phyloP scores from a whole-genome alignment of 2,797 vertebrate genomes.

The Sarcophilus harrisii region DNA sequence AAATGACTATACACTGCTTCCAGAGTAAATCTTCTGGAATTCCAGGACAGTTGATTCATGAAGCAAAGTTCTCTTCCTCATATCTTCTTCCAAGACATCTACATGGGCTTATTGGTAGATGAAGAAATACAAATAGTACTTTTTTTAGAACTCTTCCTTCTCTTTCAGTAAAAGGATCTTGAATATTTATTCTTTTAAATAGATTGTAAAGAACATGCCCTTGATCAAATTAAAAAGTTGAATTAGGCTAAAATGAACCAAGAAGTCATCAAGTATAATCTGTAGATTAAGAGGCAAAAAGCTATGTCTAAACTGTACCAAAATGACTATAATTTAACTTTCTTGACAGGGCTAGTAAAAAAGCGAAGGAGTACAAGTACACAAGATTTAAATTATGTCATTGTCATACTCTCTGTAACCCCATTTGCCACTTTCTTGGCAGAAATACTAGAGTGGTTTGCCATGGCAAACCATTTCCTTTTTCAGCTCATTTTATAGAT shows the following conservation, averaged over 20 bases:
- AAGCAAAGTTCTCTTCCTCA: not conserved
- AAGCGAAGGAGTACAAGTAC: not conserved
- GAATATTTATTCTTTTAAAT: slow-evolving; percentile 40
- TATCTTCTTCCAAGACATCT: slow-evolving; percentile 10
- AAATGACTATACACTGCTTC: slow-evolving; percentile 23
- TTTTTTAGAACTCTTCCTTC: slow-evolving; percentile 6
- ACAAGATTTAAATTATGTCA: not conserved
- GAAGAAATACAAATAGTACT: slow-evolving; percentile 15
- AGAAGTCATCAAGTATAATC: not conserved
- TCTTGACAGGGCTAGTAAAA: not conserved
- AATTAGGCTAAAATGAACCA: slow-evolving; percentile 13
- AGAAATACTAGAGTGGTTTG: not conserved
- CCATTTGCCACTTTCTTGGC: not conserved
- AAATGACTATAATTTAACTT: not conserved
- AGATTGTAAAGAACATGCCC: not conserved
- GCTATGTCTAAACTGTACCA: slow-evolving; percentile 41
- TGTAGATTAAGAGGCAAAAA: slow-evolving; percentile 19
- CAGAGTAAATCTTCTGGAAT: not conserved
- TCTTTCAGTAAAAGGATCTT: slow-evolving; percentile 34
- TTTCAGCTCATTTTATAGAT: not conserved
- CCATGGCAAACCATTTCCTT: too few relatives aligned
- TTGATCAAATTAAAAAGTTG: not conserved
- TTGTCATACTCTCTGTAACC: not conserved
- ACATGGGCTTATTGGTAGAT: slow-evolving; percentile 14
- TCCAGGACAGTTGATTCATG: not conserved